Conservation (phyloP, 2,888 invertebrate genomes). For the Tromatobia lineatoria region DNA sequence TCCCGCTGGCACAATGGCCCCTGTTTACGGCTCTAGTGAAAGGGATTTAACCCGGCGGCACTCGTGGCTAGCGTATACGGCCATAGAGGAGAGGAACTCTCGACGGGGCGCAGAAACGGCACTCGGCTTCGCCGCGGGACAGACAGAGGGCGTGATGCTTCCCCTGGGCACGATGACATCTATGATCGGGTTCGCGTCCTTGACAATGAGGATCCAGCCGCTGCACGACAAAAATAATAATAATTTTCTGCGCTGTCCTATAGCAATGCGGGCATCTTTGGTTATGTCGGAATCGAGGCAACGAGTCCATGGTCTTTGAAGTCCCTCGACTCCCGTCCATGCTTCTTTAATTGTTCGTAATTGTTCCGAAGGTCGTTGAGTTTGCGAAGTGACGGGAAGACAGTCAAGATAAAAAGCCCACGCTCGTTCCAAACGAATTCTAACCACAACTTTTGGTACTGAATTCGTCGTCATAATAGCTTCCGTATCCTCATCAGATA, state of each 20-base stretch:
- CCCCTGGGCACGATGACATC: conserved; percentile 8
- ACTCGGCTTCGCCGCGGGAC: conserved; percentile 17
- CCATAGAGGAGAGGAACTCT: conserved; percentile 53
- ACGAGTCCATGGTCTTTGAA: conserved; percentile 78
- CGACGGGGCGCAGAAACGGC: conserved; percentile 61
- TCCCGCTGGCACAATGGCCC: conserved; percentile 72
- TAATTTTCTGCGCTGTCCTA: not conserved
- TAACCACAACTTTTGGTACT: not conserved
- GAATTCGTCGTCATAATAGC: too few relatives aligned
- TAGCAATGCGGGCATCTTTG: not conserved
- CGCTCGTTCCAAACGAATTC: not conserved
- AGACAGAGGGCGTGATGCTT: conserved; percentile 54
- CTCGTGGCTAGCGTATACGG: conserved; percentile 14
- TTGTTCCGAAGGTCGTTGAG: conserved; percentile 83
- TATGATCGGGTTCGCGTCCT: conserved; percentile 14
- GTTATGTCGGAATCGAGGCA: conserved; percentile 73
- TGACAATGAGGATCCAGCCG: not conserved
- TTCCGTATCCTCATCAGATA: too few relatives aligned
- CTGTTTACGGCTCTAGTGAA: conserved; percentile 79
- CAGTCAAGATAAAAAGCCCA: conserved; percentile 79
- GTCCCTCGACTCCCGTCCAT: conserved; percentile 64
- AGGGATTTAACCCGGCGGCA: conserved; percentile 74
- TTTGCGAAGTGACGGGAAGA: conserved; percentile 32
- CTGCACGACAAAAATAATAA: not conserved
- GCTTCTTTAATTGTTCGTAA: conserved; percentile 83